Evolutionary conservation across 2,888 invertebrate genomes (phyloP).

Genomic region (Nemurella pictetii): DNA sequence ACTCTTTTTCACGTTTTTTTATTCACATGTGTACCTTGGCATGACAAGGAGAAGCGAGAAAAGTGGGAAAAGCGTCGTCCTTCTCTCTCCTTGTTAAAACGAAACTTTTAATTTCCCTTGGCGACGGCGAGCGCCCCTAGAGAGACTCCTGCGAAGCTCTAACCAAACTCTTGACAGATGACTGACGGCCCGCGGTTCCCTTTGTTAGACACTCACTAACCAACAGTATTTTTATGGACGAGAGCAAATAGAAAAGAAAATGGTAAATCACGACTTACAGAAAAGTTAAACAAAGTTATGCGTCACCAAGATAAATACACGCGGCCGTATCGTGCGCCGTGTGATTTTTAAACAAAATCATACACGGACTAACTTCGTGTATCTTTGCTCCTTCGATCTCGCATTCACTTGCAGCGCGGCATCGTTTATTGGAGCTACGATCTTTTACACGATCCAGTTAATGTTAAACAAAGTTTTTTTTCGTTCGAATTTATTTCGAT

Average conservation of each 20-base stretch:
- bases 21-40: slow-evolving; percentile 3
- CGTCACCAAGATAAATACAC: not conserved
- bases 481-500: too few relatives aligned
- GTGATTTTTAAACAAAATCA: too few relatives aligned
- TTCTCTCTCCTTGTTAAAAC: slow-evolving; percentile 31
- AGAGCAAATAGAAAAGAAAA: slow-evolving; percentile 19
- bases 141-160: slow-evolving; percentile 17
- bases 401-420: too few relatives aligned
- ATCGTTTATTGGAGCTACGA: too few relatives aligned
- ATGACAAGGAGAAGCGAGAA: slow-evolving; percentile 6
- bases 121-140: not conserved
- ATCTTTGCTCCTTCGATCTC: too few relatives aligned
- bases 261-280: slow-evolving; percentile 1
- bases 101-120: slow-evolving; percentile 32
- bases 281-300: slow-evolving; percentile 6
- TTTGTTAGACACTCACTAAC: slow-evolving; percentile 30
- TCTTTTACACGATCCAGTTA: too few relatives aligned
- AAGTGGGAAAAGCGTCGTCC: slow-evolving; percentile 23
- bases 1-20: not conserved
- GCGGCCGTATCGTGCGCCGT: not conserved
- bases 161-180: slow-evolving; percentile 33
- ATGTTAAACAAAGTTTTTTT: too few relatives aligned
- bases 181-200: slow-evolving; percentile 28
- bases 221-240: slow-evolving; percentile 10
- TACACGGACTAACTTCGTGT: too few relatives aligned